Evolutionary conservation across 2,797 vertebrate genomes (phyloP).

Genomic region (Smutsia temminckii): DNA sequence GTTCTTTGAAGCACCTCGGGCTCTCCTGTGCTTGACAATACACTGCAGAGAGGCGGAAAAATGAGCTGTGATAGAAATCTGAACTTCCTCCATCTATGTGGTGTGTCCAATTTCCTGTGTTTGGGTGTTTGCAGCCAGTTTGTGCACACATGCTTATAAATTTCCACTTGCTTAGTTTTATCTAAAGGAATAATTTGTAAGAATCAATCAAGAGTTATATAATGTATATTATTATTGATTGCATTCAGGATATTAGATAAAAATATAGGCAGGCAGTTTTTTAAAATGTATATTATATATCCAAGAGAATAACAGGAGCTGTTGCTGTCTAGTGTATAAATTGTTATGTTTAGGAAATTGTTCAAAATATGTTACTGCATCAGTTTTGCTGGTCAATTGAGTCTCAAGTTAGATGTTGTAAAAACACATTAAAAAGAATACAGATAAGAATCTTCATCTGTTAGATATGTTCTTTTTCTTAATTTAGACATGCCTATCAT

Average conservation of each 20-base stretch:
- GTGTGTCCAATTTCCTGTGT: constrained; percentile 44
- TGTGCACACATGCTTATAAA: not conserved
- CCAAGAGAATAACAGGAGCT: constrained; percentile 80
- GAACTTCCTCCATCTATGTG: constrained; percentile 44
- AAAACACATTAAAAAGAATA: constrained; percentile 71
- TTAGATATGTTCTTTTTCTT: constrained; percentile 69
- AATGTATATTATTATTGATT: constrained; percentile 80
- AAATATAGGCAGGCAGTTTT: constrained; percentile 78
- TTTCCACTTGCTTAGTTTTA: constrained; percentile 56
- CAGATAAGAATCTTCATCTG: constrained; percentile 63
- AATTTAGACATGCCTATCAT: constrained; percentile 72
- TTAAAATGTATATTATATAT: constrained; percentile 75
- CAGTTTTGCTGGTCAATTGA: constrained; percentile 81
- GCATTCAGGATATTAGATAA: constrained; percentile 80
- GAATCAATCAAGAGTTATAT: constrained; percentile 65
- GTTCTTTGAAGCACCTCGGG: constrained; percentile 79
- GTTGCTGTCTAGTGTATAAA: constrained; percentile 79
- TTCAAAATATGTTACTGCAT: constrained; percentile 80
- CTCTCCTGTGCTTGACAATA: constrained; percentile 78
- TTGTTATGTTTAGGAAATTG: constrained; percentile 79
- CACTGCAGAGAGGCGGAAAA: constrained; percentile 61
- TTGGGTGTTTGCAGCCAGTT: constrained; percentile 38
- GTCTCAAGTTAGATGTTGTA: constrained; percentile 78
- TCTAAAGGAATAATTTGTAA: constrained; percentile 20
- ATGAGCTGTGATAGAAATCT: constrained; percentile 60